Evolutionary conservation across 2,888 invertebrate species (phyloP).

Genomic region (Deilephila porcellus): DNA sequence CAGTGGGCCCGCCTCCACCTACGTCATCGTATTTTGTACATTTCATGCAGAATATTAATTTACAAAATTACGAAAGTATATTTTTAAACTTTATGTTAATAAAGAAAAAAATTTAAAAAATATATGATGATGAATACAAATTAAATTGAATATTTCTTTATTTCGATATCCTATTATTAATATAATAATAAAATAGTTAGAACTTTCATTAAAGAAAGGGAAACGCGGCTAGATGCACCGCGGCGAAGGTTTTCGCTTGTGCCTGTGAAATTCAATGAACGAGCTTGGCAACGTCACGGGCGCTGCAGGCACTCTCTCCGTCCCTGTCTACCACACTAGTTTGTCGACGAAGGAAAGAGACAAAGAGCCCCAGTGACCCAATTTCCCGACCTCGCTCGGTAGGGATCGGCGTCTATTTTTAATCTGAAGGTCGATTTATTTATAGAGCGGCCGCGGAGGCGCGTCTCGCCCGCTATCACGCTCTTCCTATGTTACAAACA

Average conservation of each 20-base stretch:
- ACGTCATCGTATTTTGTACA: not conserved
- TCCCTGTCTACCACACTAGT: slow-evolving; percentile 53
- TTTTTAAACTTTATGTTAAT: not conserved
- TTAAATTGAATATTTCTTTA: no score
- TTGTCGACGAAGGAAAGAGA: slow-evolving; percentile 55
- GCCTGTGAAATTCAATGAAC: slow-evolving; percentile 81
- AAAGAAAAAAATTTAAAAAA: not conserved
- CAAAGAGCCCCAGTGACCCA: slow-evolving; percentile 69
- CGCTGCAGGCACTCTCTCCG: slow-evolving; percentile 60
- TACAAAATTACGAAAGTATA: not conserved
- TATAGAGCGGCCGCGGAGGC: slow-evolving; percentile 65
- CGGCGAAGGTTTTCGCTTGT: slow-evolving; percentile 52
- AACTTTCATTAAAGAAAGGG: slow-evolving; percentile 11
- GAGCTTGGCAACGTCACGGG: slow-evolving; percentile 74
- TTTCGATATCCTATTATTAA: no score
- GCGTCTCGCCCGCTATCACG: slow-evolving; percentile 41
- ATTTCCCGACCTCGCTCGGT: slow-evolving; percentile 80
- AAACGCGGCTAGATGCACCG: slow-evolving; percentile 57
- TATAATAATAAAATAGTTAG: not conserved
- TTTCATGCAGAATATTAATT: not conserved
- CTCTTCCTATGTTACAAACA: slow-evolving; percentile 22
- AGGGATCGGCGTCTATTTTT: slow-evolving; percentile 82
- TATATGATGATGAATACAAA: no score
- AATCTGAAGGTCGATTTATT: slow-evolving; percentile 84
- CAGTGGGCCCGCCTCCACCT: not conserved